Evolutionary conservation across 2,888 invertebrate genomes (phyloP).

Genomic region (Pseudococcus viburni): DNA sequence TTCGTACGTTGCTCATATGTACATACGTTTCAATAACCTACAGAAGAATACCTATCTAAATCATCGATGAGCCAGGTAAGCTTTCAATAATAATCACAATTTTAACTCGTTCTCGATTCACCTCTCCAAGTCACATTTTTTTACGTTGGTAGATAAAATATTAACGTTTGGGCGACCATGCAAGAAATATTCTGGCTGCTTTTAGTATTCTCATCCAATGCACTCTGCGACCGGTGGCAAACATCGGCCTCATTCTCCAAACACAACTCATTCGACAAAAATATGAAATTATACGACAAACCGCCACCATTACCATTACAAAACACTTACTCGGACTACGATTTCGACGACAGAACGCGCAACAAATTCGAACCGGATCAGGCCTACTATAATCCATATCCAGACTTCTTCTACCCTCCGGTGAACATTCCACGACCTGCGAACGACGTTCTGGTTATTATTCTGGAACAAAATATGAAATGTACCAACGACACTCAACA

Average conservation of each 20-base stretch:
- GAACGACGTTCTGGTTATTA: conserved; percentile 1
- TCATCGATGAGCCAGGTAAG: conserved; percentile 35
- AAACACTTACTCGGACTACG: not conserved
- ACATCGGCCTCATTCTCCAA: conserved; percentile 18
- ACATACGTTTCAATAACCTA: not conserved
- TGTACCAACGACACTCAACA: not conserved
- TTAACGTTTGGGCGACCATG: not conserved
- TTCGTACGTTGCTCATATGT: not conserved
- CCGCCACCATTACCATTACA: not conserved
- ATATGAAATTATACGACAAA: conserved; percentile 20
- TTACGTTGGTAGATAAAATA: not conserved
- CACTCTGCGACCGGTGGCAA: not conserved
- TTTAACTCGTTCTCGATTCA: not conserved
- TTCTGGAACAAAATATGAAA: conserved; percentile 9
- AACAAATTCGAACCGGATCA: conserved; percentile 6
- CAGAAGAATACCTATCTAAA: not conserved
- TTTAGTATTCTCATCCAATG: not conserved
- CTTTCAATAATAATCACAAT: not conserved
- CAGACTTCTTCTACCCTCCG: not conserved
- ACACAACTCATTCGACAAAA: conserved; percentile 10
- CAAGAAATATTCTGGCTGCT: not conserved
- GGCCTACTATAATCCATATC: not conserved
- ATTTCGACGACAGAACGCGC: not conserved
- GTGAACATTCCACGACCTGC: conserved; percentile 7
- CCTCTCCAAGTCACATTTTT: conserved; percentile 2